Evolutionary conservation across 2,113 vertebrate genomes (phyloP).

Genomic region (Calyptomena viridis): DNA sequence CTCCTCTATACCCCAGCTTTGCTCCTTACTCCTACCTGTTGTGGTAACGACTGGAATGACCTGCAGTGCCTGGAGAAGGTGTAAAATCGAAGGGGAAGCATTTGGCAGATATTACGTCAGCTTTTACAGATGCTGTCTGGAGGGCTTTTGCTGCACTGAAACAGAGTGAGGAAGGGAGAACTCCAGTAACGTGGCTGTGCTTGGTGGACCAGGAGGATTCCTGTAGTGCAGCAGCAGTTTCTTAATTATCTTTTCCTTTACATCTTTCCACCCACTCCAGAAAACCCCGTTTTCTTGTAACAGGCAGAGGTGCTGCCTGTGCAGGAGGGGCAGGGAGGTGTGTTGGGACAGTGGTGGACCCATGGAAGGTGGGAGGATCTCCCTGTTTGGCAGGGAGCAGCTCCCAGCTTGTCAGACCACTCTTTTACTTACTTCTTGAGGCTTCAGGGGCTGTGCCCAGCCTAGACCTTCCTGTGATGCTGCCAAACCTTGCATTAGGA

Average conservation of each 20-base stretch:
- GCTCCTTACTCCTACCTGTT: neutral
- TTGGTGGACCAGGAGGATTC: neutral
- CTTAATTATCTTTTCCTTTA: neutral
- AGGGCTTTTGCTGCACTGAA: neutral
- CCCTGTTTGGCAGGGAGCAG: neutral
- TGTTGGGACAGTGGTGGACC: neutral
- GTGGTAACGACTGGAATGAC: neutral
- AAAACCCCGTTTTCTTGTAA: neutral
- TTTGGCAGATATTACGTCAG: neutral
- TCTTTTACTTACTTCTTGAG: neutral
- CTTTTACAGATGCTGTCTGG: neutral
- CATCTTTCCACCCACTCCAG: neutral
- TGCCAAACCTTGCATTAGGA: fast-evolving
- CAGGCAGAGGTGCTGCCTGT: neutral
- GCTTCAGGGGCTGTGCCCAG: neutral
- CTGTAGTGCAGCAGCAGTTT: neutral
- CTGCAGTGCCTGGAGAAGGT: neutral
- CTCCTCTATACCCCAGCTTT: neutral
- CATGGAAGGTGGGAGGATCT: neutral
- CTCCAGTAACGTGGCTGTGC: neutral
- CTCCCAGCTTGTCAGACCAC: neutral
- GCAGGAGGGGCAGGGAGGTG: neutral
- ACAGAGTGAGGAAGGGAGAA: neutral
- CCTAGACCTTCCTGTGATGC: neutral
- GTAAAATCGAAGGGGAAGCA: fast-evolving